These are phyloP conservation scores for Amphiura filiformis DNA, from an alignment of 35 echinoderm and acorn worm species.

Conservation along the genomic window DNA sequence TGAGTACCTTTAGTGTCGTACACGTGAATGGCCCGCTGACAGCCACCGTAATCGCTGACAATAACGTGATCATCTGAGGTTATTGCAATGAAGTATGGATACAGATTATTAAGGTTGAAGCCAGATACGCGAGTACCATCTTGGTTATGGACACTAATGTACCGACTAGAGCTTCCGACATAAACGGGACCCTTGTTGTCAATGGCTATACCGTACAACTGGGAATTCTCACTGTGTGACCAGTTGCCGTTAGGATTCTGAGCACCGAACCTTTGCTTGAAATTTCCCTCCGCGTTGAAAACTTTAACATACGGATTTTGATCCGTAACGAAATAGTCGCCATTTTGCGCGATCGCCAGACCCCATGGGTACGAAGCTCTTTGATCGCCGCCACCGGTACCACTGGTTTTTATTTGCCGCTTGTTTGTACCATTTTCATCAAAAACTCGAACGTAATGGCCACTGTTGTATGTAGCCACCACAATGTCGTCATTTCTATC, in stretches of 20 bases:
- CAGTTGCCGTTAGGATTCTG: neutral
- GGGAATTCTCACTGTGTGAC: neutral
- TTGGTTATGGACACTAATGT: neutral
- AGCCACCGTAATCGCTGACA: neutral
- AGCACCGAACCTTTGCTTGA: neutral
- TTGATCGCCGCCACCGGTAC: neutral
- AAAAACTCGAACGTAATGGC: neutral
- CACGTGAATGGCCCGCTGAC: neutral
- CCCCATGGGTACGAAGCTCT: neutral
- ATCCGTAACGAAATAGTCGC: neutral
- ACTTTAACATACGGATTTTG: neutral
- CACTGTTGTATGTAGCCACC: neutral
- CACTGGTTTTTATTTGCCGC: neutral
- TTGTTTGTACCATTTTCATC: neutral
- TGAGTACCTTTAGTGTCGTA: neutral
- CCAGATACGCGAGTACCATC: neutral
- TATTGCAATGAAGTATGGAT: neutral
- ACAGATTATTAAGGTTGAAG: neutral
- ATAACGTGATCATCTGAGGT: neutral
- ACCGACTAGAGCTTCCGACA: neutral
- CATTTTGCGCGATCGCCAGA: neutral
- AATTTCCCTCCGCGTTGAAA: neutral
- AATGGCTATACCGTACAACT: neutral
- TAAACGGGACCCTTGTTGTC: neutral
- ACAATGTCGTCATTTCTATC: neutral